Conservation (phyloP, 2,888 invertebrate genomes). For the Melanchra persicariae region DNA sequence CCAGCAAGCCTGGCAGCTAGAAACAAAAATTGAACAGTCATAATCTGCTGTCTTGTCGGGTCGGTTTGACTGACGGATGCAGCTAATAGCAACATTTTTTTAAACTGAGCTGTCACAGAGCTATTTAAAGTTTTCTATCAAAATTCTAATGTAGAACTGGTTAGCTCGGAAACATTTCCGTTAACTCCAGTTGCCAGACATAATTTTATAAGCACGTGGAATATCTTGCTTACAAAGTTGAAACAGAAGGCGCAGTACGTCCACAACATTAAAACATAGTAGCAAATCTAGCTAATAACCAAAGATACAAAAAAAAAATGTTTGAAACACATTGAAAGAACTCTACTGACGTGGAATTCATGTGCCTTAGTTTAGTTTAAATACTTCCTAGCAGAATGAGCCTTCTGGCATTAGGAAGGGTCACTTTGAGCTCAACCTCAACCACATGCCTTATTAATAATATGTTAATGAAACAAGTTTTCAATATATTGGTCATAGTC, state of each 20-base stretch:
- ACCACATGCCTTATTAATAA: not conserved
- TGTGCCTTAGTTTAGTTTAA: too few relatives aligned
- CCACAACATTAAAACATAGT: not conserved
- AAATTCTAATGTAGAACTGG: not conserved
- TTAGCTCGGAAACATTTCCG: constrained; percentile 2
- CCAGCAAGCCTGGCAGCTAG: constrained; percentile 95
- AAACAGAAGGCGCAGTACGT: constrained; percentile 9
- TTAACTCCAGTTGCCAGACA: not conserved
- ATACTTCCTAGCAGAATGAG: not conserved
- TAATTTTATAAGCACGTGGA: constrained; percentile 11
- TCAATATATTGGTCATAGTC: not conserved
- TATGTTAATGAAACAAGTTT: constrained; percentile 10
- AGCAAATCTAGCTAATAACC: too few relatives aligned
- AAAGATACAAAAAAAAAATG: not conserved
- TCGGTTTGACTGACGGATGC: not conserved
- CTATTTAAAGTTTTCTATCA: not conserved
- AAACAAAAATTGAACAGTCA: constrained; percentile 83
- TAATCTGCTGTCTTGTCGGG: too few relatives aligned
- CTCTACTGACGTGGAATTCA: too few relatives aligned
- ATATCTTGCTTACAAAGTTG: not conserved
- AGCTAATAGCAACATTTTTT: not conserved
- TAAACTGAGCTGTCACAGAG: not conserved
- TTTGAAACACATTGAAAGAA: not conserved
- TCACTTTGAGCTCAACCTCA: too few relatives aligned
- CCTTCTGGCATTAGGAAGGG: not conserved